Evolutionary conservation across 2,888 invertebrate genomes (phyloP), one percentile per base, ranked within the genome.

Genomic region (Cerastis rubricosa): DNA sequence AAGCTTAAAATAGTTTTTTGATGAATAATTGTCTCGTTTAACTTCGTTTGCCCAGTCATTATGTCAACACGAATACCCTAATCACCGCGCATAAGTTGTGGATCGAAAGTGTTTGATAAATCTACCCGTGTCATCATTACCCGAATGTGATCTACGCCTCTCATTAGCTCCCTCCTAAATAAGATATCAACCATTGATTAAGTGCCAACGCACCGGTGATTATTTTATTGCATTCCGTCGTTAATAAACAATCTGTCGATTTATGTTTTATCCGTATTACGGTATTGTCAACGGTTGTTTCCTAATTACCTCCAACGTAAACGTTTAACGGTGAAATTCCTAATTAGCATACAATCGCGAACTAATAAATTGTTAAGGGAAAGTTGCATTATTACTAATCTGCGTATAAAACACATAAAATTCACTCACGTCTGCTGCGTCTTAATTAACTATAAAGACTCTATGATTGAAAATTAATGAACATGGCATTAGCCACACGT

Each of bases 51-150:
- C 89, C 91, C 91, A 90, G 91, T 89, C 92, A 95, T 96, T 94
- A 96, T 95, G 96, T 96, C 95, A 95, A 96, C 96, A 96, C 88
- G 94, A 93, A 94, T 94, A 92, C 90, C 92, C 92, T 95, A 96
- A 96, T 95, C 93, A 92, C 91, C 86, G 89, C 87, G 88, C 93
- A 95, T 96, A 95, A 95, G 93, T 96, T 94, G 94, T 94, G 93
- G 94, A 93, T 94, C 91, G 94, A 94, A 95, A 94, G 95, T 95
- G 95, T 95, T 94, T 96, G 96, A 96, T 95, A 95, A 95, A 96
- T 96, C 87, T 93, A 86, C 90, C 82, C 88, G 87, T 94, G 96
- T 96, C 96, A 92, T 94, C 93, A 96, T 96, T 96, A 96, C 94
- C 84, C 91, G 90, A 93, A 93, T 92, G 94, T 96, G 96, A 96